Percentiles rank a stretch among this genome's conserved stretches.
Conservation (phyloP, 2,797 vertebrate genomes). For the Antennarius maculatus region DNA sequence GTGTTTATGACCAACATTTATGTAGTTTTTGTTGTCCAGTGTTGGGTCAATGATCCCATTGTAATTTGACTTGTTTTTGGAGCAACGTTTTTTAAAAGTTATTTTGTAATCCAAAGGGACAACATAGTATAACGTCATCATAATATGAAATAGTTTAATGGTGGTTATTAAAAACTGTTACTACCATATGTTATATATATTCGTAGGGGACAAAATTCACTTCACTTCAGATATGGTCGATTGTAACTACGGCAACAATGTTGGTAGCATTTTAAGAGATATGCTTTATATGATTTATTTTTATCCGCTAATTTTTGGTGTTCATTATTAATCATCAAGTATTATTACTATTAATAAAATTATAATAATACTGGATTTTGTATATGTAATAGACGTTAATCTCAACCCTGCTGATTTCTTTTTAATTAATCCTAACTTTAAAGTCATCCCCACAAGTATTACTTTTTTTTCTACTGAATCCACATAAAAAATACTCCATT, state of each 20-base stretch:
- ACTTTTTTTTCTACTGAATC: slow-evolving; percentile 17
- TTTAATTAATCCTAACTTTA: slow-evolving; percentile 17
- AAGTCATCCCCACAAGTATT: slow-evolving; percentile 10
- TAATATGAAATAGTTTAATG: too few species aligned
- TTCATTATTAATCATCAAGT: neutral
- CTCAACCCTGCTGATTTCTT: neutral
- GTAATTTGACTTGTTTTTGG: neutral
- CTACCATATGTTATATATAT: too few species aligned
- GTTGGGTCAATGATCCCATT: too few species aligned
- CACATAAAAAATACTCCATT: slow-evolving; percentile 32
- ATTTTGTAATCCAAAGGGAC: too few species aligned
- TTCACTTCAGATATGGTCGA: neutral
- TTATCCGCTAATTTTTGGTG: neutral
- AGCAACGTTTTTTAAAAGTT: neutral
- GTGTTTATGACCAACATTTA: neutral
- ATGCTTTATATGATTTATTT: too few species aligned
- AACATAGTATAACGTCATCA: neutral
- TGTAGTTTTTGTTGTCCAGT: neutral
- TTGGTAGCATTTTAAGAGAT: neutral
- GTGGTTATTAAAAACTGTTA: neutral
- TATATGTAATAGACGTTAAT: neutral
- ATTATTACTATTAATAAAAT: too few species aligned
- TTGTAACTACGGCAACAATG: neutral
- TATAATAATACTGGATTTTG: too few species aligned
- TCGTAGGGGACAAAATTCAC: neutral